Evolutionary conservation across 2,797 vertebrate genomes (phyloP), one percentile per base, ranked within the genome.

Genomic region (Orientallactaga sibirica): DNA sequence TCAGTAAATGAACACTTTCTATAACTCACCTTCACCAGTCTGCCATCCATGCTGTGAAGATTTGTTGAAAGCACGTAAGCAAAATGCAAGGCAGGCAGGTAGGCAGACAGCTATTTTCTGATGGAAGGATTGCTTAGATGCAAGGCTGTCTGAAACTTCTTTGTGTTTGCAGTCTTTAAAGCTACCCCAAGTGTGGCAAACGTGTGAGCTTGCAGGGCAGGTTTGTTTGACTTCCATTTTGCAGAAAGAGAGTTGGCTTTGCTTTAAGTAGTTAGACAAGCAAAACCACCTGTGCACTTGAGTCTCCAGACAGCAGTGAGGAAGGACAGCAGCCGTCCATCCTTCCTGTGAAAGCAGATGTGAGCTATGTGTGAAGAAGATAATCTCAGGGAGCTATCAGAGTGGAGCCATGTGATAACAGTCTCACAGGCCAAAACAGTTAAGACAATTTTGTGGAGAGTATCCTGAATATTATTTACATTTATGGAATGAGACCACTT

Each of bases 221-320:
- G 64, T 84, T 67, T 83, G 58, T 73, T 61, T 79, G 58, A 83
- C 61, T 61, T 95, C 77, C 84, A 27, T 43, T 83, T 78, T 79
- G 19, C 33, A 83, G 66, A 86, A 55, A 83, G 25, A 86, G 66
- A 93, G 74, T 41, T 74, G 86, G 41, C 85, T 94, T 37, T 61
- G 41, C 85, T 94, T 37, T 61, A 81, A 75, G 37, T 55, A 82
- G 77, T 5, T 75, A 55, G 78, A 68, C 62, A 19, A 86, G 77
- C 48, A 85, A 37, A 79, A 33, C 3, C 20, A 61, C 79, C 20
- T 20, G 4, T 29, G 29, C 52, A 43, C 52, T 64, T 66, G 76
- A 41, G 19, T 88, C 29, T 33, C 14, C 74, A 70, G 81, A 81
- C 25, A 67, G n/a, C 2, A 37, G 16, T 15, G 24, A 48, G 83